Evolutionary conservation across 2,113 vertebrate genomes (phyloP).

Genomic region (Sclerurus mexicanus): DNA sequence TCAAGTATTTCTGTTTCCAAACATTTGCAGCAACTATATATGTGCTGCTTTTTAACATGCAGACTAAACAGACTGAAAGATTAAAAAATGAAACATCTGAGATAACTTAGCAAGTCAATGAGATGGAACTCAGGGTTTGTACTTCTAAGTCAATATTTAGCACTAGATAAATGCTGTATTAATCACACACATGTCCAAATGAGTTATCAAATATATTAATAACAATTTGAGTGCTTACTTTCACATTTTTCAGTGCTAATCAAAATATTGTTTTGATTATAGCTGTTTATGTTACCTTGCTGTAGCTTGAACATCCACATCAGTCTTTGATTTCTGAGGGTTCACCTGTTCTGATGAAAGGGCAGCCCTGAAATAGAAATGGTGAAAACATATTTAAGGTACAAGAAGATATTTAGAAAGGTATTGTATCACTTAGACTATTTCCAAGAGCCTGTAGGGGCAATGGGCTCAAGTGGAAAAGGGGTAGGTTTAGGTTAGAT

Average conservation of each 20-base stretch:
- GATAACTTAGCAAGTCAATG: background rate
- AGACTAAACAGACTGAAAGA: background rate
- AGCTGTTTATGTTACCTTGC: constrained; percentile 1
- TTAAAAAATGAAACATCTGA: background rate
- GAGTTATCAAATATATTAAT: background rate
- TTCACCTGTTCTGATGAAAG: background rate
- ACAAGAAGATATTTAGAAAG: background rate
- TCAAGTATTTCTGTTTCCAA: background rate
- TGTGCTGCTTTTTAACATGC: background rate
- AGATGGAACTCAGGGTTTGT: background rate
- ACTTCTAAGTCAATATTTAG: background rate
- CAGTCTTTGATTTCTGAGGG: background rate
- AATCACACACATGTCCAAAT: background rate
- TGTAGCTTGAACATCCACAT: background rate
- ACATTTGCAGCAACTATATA: background rate
- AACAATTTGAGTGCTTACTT: background rate
- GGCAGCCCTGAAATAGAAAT: background rate
- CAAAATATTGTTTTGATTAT: background rate
- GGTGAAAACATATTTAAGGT: background rate
- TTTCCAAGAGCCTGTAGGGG: background rate
- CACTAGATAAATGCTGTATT: background rate
- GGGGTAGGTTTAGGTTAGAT: background rate
- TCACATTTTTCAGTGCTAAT: background rate
- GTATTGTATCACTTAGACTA: background rate
- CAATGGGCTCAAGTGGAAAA: background rate